Conservation (phyloP, 1,140 invertebrate species). For the Drosophila serrata region DNA sequence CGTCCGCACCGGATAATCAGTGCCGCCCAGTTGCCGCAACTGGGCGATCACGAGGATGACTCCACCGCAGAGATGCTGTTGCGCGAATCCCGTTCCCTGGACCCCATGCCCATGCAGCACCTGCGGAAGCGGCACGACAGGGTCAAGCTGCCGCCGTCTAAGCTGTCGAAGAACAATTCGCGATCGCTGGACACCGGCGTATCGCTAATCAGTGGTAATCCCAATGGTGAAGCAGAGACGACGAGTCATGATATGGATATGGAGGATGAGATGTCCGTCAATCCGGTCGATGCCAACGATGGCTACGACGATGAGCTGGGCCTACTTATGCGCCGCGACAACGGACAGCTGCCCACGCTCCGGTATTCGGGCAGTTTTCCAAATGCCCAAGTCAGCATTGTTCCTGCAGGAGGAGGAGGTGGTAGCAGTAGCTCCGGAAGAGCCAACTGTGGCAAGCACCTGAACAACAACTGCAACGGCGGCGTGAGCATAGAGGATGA, state of each 20-base stretch:
- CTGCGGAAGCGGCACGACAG: constrained; percentile 72
- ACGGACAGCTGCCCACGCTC: constrained; percentile 62
- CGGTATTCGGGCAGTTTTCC: constrained; percentile 65
- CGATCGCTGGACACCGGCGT: constrained; percentile 79
- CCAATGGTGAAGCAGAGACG: constrained; percentile 55
- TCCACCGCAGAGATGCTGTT: constrained; percentile 54
- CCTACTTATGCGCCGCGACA: constrained; percentile 72
- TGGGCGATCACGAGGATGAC: constrained; percentile 40
- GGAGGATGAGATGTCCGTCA: constrained; percentile 52
- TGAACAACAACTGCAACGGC: constrained; percentile 86
- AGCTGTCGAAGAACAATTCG: constrained; percentile 82
- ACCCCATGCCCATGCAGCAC: constrained; percentile 80
- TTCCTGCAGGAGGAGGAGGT: constrained; percentile 62
- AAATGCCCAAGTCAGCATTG: constrained; percentile 66
- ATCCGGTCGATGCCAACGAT: constrained; percentile 71
- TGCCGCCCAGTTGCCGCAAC: constrained; percentile 53
- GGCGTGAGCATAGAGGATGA: constrained; percentile 85
- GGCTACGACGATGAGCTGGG: constrained; percentile 79
- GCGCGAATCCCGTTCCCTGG: constrained; percentile 78
- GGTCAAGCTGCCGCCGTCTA: constrained; percentile 75
- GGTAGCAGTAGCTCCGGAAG: constrained; percentile 30
- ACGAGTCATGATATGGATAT: constrained; percentile 26
- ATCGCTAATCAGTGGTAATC: constrained; percentile 78
- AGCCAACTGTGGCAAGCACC: constrained; percentile 79
- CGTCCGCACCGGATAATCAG: constrained; percentile 82